Evolutionary conservation across 2,113 vertebrate genomes (phyloP).

Genomic region (Neoarius graeffei): DNA sequence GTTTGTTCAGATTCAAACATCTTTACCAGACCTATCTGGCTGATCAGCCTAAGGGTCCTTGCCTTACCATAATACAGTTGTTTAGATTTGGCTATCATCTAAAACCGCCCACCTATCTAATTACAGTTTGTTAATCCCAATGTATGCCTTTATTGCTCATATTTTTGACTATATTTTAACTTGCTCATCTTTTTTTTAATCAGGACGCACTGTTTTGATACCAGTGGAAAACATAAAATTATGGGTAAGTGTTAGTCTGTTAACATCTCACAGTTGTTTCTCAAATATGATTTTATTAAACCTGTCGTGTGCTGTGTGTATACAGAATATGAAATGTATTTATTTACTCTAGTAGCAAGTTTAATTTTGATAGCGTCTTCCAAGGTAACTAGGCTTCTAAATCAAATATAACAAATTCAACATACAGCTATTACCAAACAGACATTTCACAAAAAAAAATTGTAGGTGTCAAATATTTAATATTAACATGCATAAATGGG

Average conservation of each 20-base stretch:
- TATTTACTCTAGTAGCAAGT: background rate
- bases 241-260: conserved; percentile 18
- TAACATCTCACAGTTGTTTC: background rate
- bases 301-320: no score
- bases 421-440: no score
- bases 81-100: background rate
- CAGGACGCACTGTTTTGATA: conserved; percentile 11
- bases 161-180: background rate
- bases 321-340: background rate
- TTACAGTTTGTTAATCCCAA: background rate
- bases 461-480: no score
- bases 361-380: background rate
- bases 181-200: conserved; percentile 11
- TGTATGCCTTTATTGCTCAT: background rate
- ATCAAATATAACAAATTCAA: background rate
- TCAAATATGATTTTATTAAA: background rate
- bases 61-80: background rate
- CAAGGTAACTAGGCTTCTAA: background rate
- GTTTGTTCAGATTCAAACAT: background rate
- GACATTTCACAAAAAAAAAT: no score
- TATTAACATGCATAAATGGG: no score
- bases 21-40: background rate
- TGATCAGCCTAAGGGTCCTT: background rate
- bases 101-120: background rate
- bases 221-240: background rate